These are phyloP conservation scores for Lacerta viridis DNA, from an alignment of 2,797 vertebrate genomes.

Conservation along the genomic window DNA sequence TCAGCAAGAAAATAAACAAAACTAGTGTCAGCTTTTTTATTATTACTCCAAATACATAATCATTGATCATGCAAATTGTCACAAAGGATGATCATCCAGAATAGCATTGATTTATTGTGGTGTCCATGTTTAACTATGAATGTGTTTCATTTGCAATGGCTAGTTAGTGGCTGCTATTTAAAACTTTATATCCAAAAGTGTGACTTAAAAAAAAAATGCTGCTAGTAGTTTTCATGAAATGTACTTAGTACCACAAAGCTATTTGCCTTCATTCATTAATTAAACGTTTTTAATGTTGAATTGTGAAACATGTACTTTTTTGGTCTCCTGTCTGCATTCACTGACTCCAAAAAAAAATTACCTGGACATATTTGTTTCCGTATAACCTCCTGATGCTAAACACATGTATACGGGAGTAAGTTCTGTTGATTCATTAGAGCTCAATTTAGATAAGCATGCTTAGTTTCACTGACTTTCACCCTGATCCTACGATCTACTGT, in stretches of 20 bases:
- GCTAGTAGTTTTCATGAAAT: not conserved
- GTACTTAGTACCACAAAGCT: not conserved
- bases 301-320: not conserved
- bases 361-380: not conserved
- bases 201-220: not conserved
- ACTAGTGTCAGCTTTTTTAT: not conserved
- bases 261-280: conserved; percentile 3
- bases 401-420: not conserved
- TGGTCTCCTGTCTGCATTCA: not conserved
- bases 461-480: not conserved
- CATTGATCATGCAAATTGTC: not conserved
- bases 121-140: not conserved
- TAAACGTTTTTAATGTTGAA: not conserved
- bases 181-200: not conserved
- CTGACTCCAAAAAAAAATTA: not conserved
- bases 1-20: not conserved
- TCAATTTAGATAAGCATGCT: not conserved
- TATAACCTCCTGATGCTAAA: not conserved
- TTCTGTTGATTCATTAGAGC: not conserved
- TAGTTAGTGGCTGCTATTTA: not conserved
- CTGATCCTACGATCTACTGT: not conserved
- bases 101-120: not conserved
- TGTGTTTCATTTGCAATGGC: not conserved
- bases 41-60: not conserved
- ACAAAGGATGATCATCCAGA: not conserved